A percentile compares a stretch with the other conserved stretches of the same genome.
Conservation (phyloP, 2,113 vertebrate species). For the Lanius collurio region DNA sequence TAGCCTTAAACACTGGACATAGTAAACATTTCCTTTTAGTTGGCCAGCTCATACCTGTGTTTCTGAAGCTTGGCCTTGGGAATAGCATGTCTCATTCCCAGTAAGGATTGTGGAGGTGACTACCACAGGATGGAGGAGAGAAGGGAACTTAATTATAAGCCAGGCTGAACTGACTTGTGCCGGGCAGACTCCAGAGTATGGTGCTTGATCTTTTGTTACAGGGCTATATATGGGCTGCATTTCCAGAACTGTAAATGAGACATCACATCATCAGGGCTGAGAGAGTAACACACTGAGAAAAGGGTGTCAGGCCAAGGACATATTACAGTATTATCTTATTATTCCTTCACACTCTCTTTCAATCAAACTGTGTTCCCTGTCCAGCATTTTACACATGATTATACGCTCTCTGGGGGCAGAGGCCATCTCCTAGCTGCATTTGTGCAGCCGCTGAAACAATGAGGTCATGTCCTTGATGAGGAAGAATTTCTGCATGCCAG, state of each 20-base stretch:
- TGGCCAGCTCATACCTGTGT: not conserved
- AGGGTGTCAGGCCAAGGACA: constrained; percentile 42
- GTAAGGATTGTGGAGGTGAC: not conserved
- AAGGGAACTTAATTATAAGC: not conserved
- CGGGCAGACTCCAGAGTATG: not conserved
- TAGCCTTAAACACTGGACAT: not conserved
- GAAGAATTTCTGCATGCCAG: not conserved
- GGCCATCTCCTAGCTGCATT: constrained; percentile 6
- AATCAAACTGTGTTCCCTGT: constrained; percentile 21
- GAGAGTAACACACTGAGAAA: constrained; percentile 25
- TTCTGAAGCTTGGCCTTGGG: not conserved
- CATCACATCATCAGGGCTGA: constrained; percentile 56
- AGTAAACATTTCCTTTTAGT: not conserved
- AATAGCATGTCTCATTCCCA: not conserved
- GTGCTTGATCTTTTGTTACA: not conserved
- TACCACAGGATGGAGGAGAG: not conserved
- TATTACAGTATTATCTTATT: constrained; percentile 54
- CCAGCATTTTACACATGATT: constrained; percentile 43
- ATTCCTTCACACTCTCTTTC: constrained; percentile 43
- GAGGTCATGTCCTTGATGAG: constrained; percentile 33
- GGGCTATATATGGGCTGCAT: not conserved
- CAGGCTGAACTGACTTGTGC: not conserved
- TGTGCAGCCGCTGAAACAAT: constrained; percentile 9
- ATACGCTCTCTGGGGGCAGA: constrained; percentile 1
- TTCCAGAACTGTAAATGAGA: constrained; percentile 53